Base-by-base conservation (phyloP, 2,888 invertebrate genomes). In the Campopleginae sp. region DNA sequence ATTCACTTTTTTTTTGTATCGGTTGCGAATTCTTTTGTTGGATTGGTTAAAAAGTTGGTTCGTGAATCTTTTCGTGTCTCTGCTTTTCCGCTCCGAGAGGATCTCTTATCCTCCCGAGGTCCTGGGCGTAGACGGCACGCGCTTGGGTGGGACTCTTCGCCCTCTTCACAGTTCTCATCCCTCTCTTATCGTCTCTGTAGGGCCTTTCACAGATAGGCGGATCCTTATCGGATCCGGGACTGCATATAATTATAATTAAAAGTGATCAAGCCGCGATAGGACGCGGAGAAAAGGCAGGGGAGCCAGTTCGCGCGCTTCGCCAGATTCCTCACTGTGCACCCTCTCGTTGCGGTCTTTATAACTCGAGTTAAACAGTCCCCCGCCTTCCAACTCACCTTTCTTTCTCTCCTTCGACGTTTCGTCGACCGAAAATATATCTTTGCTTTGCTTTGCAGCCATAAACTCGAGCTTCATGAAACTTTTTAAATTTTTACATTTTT, bases 171-270 rank as follows among this genome's bases (percentile, higher is more conserved):
- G 33, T 82, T 78, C 80, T 44, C 51, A 42, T 70, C 51, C 48
- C 66, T 46, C 70, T 77, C 70, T 80, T 44, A 87, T 82, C 78
- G 61, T 65, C 75, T 54, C 63, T 85, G 80, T 86, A 84, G 87
- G 86, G 86, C 87, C 88, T 85, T 84, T 87, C 86, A 74, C 85
- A 82, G 65, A 78, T 82, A 17, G 65, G 76, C 71, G 63, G 90
- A 91, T 91, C 86, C 86, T 91, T 91, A 91, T 91, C 91, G 88
- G 87, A 86, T 88, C 87, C 90, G 87, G 90, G 89, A 91, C 90
- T 90, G 92, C 92, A 92, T 93, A 93, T 93, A 92, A 93, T 93
- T 93, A 93, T 92, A 93, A 93, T 93, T 93, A 93, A 93, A 93
- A 93, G 91, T 91, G 93, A 93, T 93, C 91, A 89, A 88, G 89